These are phyloP conservation scores for Plagodis dolabraria DNA, from an alignment of 2,888 invertebrate genomes.

Conservation along the genomic window DNA sequence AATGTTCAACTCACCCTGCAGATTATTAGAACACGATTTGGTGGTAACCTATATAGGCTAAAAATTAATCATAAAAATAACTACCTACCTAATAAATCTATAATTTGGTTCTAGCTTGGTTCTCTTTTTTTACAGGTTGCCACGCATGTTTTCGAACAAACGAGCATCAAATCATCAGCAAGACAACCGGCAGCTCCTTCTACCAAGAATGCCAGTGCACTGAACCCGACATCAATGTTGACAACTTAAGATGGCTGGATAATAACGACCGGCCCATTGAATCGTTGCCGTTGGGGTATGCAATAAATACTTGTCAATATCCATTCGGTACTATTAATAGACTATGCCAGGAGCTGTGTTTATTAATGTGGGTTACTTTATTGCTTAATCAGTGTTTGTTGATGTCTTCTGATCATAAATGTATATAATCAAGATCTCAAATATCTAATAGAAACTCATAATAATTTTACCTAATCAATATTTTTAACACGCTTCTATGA, in stretches of 20 bases:
- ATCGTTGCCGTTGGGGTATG: slow-evolving; percentile 61
- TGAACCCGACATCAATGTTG: slow-evolving; percentile 43
- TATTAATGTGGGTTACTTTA: neutral
- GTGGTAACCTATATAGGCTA: too few species aligned
- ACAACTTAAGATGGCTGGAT: slow-evolving; percentile 60
- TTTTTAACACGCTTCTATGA: too few species aligned
- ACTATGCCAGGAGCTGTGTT: neutral
- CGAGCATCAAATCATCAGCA: slow-evolving; percentile 37
- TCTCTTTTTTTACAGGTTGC: slow-evolving; percentile 53
- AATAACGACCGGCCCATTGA: slow-evolving; percentile 48
- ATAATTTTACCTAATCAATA: too few species aligned
- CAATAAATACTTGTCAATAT: slow-evolving; percentile 37
- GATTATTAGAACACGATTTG: too few species aligned
- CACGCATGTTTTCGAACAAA: slow-evolving; percentile 58
- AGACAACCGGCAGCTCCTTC: slow-evolving; percentile 54
- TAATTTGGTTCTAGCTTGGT: neutral
- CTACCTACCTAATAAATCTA: neutral
- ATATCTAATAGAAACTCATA: too few species aligned
- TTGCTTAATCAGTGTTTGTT: neutral
- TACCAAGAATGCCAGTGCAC: slow-evolving; percentile 65
- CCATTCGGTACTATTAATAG: slow-evolving; percentile 9
- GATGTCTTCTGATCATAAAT: neutral
- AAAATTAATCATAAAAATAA: too few species aligned
- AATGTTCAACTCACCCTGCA: neutral
- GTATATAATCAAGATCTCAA: too few species aligned